Conservation (phyloP, 2,888 invertebrate species). For the Hydraecia micacea region DNA sequence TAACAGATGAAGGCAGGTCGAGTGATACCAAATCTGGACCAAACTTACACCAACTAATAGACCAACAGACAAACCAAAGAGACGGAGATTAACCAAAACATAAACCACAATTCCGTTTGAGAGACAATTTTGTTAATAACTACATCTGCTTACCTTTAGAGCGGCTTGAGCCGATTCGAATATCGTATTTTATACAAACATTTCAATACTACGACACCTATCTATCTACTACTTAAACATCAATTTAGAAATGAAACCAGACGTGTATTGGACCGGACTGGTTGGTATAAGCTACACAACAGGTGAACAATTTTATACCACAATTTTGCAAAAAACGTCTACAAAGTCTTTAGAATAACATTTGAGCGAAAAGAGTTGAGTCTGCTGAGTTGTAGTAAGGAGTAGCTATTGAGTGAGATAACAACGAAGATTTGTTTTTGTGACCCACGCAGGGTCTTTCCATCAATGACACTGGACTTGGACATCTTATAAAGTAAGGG, state of each 20-base stretch:
- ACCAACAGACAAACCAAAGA: neutral
- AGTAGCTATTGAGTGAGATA: slow-evolving; percentile 2
- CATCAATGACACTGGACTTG: slow-evolving; percentile 9
- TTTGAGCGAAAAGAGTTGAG: slow-evolving; percentile 48
- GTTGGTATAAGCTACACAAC: slow-evolving; percentile 35
- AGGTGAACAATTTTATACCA: slow-evolving; percentile 30
- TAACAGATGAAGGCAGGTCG: neutral
- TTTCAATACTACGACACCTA: slow-evolving; percentile 65
- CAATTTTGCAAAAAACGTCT: slow-evolving; percentile 31
- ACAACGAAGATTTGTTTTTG: neutral
- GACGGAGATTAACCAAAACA: neutral
- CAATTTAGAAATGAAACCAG: slow-evolving; percentile 56
- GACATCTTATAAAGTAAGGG: neutral
- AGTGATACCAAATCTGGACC: neutral
- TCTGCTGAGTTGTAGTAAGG: slow-evolving; percentile 1
- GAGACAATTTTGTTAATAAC: slow-evolving; percentile 34
- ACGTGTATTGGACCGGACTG: slow-evolving; percentile 47
- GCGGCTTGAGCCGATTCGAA: slow-evolving; percentile 46
- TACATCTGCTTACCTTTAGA: slow-evolving; percentile 35
- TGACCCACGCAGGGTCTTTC: slow-evolving; percentile 12
- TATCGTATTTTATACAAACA: slow-evolving; percentile 61
- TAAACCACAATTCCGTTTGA: slow-evolving; percentile 37
- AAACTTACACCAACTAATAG: neutral
- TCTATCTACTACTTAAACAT: slow-evolving; percentile 50
- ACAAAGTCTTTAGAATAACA: slow-evolving; percentile 42